These are phyloP conservation scores for Anguilla anguilla DNA, from an alignment of 2,797 vertebrate genomes.

Conservation along the genomic window DNA sequence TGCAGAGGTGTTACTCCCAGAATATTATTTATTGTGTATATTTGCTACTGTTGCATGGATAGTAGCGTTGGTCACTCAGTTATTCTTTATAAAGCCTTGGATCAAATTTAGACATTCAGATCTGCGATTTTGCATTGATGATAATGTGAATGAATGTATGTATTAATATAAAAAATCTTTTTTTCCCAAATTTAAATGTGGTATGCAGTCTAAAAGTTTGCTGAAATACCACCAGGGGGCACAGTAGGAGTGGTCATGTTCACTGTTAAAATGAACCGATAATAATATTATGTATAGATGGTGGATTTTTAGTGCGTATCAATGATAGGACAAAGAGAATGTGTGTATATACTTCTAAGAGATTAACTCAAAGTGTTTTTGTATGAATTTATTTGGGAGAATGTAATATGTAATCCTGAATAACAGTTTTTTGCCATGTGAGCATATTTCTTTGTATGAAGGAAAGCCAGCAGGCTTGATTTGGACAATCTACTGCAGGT, in stretches of 20 bases:
- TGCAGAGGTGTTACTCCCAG: background rate
- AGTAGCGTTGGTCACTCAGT: background rate
- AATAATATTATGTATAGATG: background rate
- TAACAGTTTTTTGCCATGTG: background rate
- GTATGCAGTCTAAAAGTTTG: background rate
- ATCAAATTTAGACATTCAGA: background rate
- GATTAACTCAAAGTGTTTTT: background rate
- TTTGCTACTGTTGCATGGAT: constrained; percentile 20
- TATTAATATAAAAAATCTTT: background rate
- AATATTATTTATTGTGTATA: background rate
- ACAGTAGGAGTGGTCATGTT: background rate
- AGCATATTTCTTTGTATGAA: constrained; percentile 18
- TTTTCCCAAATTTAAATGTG: background rate
- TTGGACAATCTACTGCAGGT: constrained; percentile 51
- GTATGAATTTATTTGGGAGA: background rate
- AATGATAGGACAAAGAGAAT: background rate
- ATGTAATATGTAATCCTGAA: background rate
- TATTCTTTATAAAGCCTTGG: background rate
- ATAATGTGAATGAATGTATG: background rate
- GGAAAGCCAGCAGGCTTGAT: background rate
- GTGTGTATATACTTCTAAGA: constrained; percentile 16
- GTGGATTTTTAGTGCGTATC: background rate
- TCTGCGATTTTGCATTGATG: background rate
- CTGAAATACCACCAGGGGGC: background rate
- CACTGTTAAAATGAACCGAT: background rate